Evolutionary conservation across 1,140 invertebrate species (phyloP), one percentile per base, ranked within the genome.

Genomic region (Parasteatoda tepidariorum): DNA sequence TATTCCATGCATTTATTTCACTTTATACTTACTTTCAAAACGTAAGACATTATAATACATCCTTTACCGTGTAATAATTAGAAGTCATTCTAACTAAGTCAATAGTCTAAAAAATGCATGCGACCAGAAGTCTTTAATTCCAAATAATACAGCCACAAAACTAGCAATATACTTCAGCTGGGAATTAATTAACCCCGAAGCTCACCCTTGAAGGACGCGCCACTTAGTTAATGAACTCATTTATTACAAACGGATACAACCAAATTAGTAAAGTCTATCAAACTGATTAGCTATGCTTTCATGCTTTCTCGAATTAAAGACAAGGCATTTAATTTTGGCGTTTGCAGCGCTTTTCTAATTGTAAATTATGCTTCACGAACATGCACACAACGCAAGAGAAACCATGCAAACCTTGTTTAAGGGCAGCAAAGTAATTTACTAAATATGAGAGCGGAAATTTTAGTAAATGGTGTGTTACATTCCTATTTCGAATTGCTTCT

Each of bases 151-250:
- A 57, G 55, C 22, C 24, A 59, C 57, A 59, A 22, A 22, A 9
- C n/a, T 22, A 59, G 18, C 18, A 0, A 26, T n/a, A 24, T 31
- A 11, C 18, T 24, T 62, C 71, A 28, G 26, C n/a, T 75, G 9
- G 9, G 38, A 66, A 30, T 78, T 78, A 78, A 78, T 78, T 66
- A 78, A 66, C 74, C 74, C 15, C 66, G 61, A 78, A 74, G 57
- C 31, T 62, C 55, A 61, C 61, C 33, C 33, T 24, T 57, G 55
- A 24, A 18, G 24, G 22, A 38, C 57, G 74, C 34, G 48, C 54
- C 61, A 54, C 74, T 78, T 48, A 66, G 64, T 78, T 48, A 66
- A 78, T 38, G n/a, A n/a, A n/a, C n/a, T n/a, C n/a, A n/a, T n/a
- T n/a, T n/a, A n/a, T n/a, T n/a, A n/a, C n/a, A n/a, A 13, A 28